Evolutionary conservation across 2,888 invertebrate species (phyloP).

Genomic region (Leucozona laternaria): DNA sequence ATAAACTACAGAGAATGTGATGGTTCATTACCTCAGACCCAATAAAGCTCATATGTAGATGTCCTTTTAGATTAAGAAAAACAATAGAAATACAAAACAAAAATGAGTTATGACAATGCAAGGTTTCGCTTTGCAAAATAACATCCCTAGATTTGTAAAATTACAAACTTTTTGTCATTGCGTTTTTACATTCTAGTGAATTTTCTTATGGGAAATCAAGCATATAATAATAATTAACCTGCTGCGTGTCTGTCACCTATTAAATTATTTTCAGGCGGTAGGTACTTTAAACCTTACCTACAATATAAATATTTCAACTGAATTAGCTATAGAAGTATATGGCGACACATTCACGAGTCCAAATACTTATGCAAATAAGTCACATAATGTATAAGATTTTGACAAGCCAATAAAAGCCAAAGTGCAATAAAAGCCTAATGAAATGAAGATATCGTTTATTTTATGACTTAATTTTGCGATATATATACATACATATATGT

Average conservation of each 20-base stretch:
- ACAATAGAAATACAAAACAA: conserved; percentile 2
- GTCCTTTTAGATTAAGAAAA: conserved; percentile 18
- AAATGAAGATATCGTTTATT: background rate
- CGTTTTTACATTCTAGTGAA: background rate
- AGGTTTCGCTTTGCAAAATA: conserved; percentile 1
- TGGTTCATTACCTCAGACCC: background rate
- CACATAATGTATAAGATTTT: background rate
- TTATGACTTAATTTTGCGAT: background rate
- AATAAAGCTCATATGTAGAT: conserved; percentile 3
- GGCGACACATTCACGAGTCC: conserved; percentile 7
- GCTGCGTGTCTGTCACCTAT: conserved; percentile 32
- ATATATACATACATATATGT: background rate
- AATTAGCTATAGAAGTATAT: background rate
- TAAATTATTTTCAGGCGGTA: conserved; percentile 14
- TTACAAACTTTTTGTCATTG: background rate
- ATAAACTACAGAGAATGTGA: background rate
- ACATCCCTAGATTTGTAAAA: background rate
- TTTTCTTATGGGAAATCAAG: conserved; percentile 28
- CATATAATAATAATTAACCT: conserved; percentile 27
- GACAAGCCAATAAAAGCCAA: conserved; percentile 1
- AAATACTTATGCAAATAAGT: conserved; percentile 10
- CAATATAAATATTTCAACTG: conserved; percentile 17
- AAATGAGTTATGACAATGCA: conserved; percentile 5
- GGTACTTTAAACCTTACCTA: background rate
- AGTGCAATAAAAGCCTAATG: background rate